Base-by-base conservation (phyloP, 2,888 invertebrate species). In the Odontothrips loti region DNA sequence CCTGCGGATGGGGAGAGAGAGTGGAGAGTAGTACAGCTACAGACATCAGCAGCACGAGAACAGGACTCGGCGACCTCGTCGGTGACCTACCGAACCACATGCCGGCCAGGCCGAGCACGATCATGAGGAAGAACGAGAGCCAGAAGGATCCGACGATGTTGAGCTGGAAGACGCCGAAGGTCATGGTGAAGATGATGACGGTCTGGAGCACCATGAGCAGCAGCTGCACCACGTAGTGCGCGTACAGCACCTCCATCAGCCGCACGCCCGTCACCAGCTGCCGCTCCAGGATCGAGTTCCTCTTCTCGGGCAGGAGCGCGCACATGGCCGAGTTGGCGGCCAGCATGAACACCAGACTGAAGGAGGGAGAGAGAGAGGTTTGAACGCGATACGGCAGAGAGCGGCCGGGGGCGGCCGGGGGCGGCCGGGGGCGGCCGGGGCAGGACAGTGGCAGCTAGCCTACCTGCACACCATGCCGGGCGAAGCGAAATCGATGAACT, bases 211-310 rank as follows among this genome's bases (percentile, higher is more conserved):
- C 68, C 68, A 75, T 75, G 68, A 75, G 68, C 68, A 75, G 68
- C 27, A 75, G 68, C 68, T 75, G 68, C 23, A 75, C 68, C 27
- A 75, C 68, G 68, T 75, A 75, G 68, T 75, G 68, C 68, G 68
- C 68, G 68, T 75, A 75, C 23, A 75, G 68, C 27, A 75, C 68
- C 68, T 75, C 68, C 68, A 75, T 75, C 23, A 75, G 27, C 27
- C 20, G 58, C 68, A 23, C 27, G 23, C 68, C 68, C 27, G 68
- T 75, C 23, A 75, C 68, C 23, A 75, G 23, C 68, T 75, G 68
- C 27, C 68, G 23, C 23, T 75, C 68, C 68, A 75, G 68, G 68
- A 75, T 75, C 23, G 68, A 75, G 68, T 75, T 75, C 68, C 68
- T 23, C 68, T 75, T 75, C 27, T 75, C 68, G 1, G 68, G 68